Percentiles rank a stretch among this genome's conserved stretches.
These are phyloP conservation scores for Brachyistius frenatus DNA, from an alignment of 2,113 vertebrate genomes.

Conservation along the genomic window DNA sequence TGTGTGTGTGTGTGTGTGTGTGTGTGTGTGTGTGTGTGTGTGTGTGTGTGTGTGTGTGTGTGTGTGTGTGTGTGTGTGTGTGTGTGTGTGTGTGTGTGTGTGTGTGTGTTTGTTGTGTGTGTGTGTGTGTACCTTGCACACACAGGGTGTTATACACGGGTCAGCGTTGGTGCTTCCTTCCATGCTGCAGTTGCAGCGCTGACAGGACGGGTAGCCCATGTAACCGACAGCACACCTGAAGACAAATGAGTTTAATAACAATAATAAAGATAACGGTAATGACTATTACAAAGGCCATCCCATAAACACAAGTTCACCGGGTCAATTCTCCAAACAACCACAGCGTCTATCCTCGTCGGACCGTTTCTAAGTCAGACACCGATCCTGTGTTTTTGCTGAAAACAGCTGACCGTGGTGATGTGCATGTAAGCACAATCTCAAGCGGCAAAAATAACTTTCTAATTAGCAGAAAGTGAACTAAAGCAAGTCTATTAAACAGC, in stretches of 20 bases:
- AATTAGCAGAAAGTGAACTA: constrained; percentile 26
- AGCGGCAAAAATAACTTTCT: constrained; percentile 34
- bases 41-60: constrained; percentile 14
- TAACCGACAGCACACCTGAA: constrained; percentile 77
- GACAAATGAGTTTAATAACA: constrained; percentile 59
- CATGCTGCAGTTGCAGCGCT: constrained; percentile 79
- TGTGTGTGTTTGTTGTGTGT: constrained; percentile 12
- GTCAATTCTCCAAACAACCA: constrained; percentile 11
- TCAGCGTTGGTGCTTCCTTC: constrained; percentile 77
- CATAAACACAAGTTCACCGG: background rate
- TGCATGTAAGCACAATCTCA: constrained; percentile 6
- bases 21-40: constrained; percentile 10
- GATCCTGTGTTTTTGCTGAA: background rate
- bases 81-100: constrained; percentile 6
- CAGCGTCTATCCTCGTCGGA: background rate
- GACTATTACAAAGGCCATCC: constrained; percentile 1
- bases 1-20: background rate
- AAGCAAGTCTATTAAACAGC: constrained; percentile 37
- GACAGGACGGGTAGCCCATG: constrained; percentile 74
- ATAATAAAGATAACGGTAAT: constrained; percentile 41
- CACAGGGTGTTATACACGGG: constrained; percentile 73
- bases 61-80: constrained; percentile 1
- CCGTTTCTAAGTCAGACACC: background rate
- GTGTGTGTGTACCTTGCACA: constrained; percentile 72
- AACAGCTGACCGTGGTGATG: constrained; percentile 10